Evolutionary conservation across 35 echinoderm and acorn worm species (phyloP).

Genomic region (Heliocidaris tuberculata): DNA sequence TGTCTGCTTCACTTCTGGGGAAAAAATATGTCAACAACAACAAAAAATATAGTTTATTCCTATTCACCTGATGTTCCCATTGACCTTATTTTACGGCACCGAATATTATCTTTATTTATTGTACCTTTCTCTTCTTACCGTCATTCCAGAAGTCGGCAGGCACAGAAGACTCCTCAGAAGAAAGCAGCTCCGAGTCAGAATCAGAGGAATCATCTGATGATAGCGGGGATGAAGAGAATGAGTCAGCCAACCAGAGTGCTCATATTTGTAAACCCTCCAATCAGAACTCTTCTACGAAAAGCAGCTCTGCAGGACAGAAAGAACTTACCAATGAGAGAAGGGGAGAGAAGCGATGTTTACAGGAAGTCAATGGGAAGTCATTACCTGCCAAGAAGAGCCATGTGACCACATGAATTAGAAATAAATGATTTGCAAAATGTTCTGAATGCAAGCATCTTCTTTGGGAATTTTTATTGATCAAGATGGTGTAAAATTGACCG

Average conservation of each 20-base stretch:
- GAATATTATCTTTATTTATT: too few relatives aligned
- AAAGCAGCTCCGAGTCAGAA: background rate
- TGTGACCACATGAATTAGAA: background rate
- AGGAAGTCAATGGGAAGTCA: slow-evolving; percentile 27
- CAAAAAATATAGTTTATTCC: too few relatives aligned
- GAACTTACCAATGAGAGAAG: slow-evolving; percentile 30
- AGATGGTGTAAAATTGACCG: too few relatives aligned
- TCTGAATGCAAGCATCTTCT: background rate
- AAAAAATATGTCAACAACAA: too few relatives aligned
- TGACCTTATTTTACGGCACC: too few relatives aligned
- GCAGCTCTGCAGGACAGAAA: too few relatives aligned
- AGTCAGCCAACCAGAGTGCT: background rate
- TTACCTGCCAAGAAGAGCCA: background rate
- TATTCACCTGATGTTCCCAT: too few relatives aligned
- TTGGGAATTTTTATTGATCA: background rate
- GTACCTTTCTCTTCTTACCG: too few relatives aligned
- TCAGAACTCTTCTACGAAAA: background rate
- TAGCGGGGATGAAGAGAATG: background rate
- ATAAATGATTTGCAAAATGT: background rate
- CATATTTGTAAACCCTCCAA: slow-evolving; percentile 22
- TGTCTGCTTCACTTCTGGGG: too few relatives aligned
- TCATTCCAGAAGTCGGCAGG: background rate
- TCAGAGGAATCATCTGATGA: background rate
- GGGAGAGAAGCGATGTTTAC: slow-evolving; percentile 36
- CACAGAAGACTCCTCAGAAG: background rate